phyloP scores from a whole-genome alignment of 2,888 invertebrate genomes.

The Megaustenia siamemsis region DNA sequence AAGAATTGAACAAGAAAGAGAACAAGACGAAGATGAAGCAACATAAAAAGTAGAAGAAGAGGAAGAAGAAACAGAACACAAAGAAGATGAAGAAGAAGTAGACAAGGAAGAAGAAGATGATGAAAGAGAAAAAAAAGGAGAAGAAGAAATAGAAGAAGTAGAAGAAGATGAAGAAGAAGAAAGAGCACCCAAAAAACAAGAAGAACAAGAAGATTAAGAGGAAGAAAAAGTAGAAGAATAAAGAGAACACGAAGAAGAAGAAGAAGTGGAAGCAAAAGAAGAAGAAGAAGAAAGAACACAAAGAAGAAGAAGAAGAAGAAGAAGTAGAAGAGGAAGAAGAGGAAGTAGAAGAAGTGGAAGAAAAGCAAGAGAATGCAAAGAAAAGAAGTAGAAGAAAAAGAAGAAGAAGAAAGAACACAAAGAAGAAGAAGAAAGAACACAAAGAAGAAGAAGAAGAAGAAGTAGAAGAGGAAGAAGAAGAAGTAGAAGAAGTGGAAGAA shows the following conservation, averaged over 20 bases:
- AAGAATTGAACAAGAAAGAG: too few species aligned
- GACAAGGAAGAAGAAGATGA: conserved; percentile 25
- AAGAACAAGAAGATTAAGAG: neutral
- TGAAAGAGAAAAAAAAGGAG: conserved; percentile 20
- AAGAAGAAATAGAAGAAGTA: conserved; percentile 31
- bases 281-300: conserved; percentile 26
- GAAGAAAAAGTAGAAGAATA: too few species aligned
- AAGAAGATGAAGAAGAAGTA: conserved; percentile 30
- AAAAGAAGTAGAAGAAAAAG: conserved; percentile 19
- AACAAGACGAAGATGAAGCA: neutral
- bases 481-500: conserved; percentile 6
- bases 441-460: conserved; percentile 23
- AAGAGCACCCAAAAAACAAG: conserved; percentile 2
- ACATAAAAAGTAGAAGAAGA: neutral
- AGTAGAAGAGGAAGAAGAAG: conserved; percentile 20
- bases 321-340: conserved; percentile 31
- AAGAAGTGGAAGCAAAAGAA: conserved; percentile 27
- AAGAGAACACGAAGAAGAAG: conserved; percentile 16
- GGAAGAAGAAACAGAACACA: conserved; percentile 16
- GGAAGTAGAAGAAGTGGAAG: conserved; percentile 1
- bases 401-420: conserved; percentile 18
- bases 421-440: conserved; percentile 25
- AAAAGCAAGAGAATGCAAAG: too few species aligned
- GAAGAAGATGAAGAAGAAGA: conserved; percentile 20
- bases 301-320: conserved; percentile 31